Conservation (phyloP, 2,797 vertebrate species). For the Leptodactylus fallax region DNA sequence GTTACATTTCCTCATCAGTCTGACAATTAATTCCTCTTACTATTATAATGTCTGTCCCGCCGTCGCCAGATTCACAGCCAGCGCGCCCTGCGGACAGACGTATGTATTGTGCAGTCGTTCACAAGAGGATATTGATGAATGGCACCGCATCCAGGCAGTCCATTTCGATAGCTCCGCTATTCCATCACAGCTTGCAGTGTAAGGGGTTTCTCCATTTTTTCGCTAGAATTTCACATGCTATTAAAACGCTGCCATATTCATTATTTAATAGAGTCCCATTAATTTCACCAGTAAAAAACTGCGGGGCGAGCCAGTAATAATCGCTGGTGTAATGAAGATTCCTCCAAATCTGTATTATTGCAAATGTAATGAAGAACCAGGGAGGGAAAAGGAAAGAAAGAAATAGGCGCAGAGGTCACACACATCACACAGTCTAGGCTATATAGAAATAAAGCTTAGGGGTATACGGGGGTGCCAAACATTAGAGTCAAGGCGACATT, state of each 20-base stretch:
- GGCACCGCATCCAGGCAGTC: background rate
- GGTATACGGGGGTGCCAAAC: background rate
- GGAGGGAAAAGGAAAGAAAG: background rate
- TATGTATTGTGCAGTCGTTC: background rate
- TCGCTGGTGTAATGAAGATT: conserved; percentile 37
- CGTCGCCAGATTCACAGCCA: background rate
- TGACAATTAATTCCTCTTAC: background rate
- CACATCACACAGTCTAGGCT: background rate
- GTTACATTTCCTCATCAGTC: background rate
- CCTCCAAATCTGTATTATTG: conserved; percentile 25
- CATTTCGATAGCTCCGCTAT: background rate
- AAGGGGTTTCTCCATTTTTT: conserved; percentile 14
- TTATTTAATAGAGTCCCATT: conserved; percentile 50
- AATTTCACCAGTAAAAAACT: conserved; percentile 45
- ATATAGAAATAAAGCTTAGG: background rate
- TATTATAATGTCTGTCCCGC: background rate
- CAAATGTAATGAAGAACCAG: background rate
- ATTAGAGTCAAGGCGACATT: too few species aligned
- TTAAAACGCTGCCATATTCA: conserved; percentile 34
- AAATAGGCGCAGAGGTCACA: background rate
- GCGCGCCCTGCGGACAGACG: background rate
- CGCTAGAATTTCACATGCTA: background rate
- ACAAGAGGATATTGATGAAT: conserved; percentile 12
- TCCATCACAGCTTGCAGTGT: conserved; percentile 3
- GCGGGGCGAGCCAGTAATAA: conserved; percentile 26